Evolutionary conservation across 2,797 vertebrate genomes (phyloP), one percentile per base, ranked within the genome.

Genomic region (Hybognathus amarus): DNA sequence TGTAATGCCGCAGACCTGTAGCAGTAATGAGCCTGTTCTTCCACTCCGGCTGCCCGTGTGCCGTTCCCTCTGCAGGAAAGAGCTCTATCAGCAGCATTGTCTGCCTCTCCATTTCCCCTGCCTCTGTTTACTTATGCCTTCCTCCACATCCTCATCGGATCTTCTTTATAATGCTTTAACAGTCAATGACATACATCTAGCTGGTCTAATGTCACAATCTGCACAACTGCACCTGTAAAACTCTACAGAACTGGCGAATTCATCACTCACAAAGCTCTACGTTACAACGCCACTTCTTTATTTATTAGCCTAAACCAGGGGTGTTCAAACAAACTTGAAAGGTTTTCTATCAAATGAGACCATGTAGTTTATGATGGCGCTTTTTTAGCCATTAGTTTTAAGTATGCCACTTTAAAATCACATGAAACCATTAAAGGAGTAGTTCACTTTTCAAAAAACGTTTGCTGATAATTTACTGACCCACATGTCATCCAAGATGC

Each of bases 1-100:
- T 27, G 73, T 20, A 50, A 52, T 67, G 30, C 74, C 5, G 50
- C 78, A 79, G 86, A 66, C 56, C 67, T 68, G 69, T 83, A 73
- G 80, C 38, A 17, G 61, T 82, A 86, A 85, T 83, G 77, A 84
- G 79, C 42, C 82, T 73, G 79, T 81, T 78, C 74, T 71, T 80
- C 69, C 13, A 80, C 71, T 66, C 64, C 30, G 76, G 69, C 74
- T 80, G 79, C 77, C 83, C 64, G 84, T 83, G 59, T 79, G 66
- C 78, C 79, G 70, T 83, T 64, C 63, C 70, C 50, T 36, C 81
- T 67, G 73, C 56, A 89, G 90, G 90, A 91, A 89, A 89, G 68
- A 40, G 82, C 82, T 87, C 86, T 77, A 84, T 85, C 85, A 84
- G 84, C 86, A 81, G 87, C 81, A 87, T 76, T 83, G 69, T 78